Conservation (phyloP, 2,888 invertebrate species). For the Melipona bicolor region DNA sequence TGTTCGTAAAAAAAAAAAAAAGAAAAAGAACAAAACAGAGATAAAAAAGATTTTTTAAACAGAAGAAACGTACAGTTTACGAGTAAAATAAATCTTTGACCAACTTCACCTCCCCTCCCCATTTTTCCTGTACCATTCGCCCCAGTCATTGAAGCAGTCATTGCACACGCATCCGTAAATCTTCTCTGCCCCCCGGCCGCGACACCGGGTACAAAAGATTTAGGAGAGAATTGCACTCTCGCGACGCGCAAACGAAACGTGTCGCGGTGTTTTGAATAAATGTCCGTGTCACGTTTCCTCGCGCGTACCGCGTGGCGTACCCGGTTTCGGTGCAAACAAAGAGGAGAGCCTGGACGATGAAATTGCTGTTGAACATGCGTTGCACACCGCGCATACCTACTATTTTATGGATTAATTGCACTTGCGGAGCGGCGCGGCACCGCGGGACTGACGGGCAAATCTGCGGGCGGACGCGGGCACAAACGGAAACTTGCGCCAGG, state of each 20-base stretch:
- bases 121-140: constrained; percentile 14
- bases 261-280: constrained; percentile 59
- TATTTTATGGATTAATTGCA: constrained; percentile 65
- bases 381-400: constrained; percentile 45
- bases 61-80: too few species aligned
- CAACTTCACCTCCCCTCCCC: background rate
- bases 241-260: constrained; percentile 37
- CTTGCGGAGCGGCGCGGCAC: background rate
- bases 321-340: constrained; percentile 54
- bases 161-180: constrained; percentile 39
- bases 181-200: constrained; percentile 20
- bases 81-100: constrained; percentile 13
- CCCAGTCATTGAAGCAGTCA: constrained; percentile 44
- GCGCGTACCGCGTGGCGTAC: constrained; percentile 19
- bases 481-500: background rate
- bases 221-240: constrained; percentile 47
- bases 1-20: background rate
- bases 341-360: constrained; percentile 36
- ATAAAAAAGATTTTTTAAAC: too few species aligned
- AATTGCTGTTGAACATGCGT: constrained; percentile 60
- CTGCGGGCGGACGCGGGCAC: background rate
- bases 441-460: constrained; percentile 17
- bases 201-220: constrained; percentile 28
- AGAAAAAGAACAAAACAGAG: background rate
- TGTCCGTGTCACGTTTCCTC: constrained; percentile 54